Evolutionary conservation across 2,888 invertebrate genomes (phyloP).

Genomic region (Nephrotoma appendiculata): DNA sequence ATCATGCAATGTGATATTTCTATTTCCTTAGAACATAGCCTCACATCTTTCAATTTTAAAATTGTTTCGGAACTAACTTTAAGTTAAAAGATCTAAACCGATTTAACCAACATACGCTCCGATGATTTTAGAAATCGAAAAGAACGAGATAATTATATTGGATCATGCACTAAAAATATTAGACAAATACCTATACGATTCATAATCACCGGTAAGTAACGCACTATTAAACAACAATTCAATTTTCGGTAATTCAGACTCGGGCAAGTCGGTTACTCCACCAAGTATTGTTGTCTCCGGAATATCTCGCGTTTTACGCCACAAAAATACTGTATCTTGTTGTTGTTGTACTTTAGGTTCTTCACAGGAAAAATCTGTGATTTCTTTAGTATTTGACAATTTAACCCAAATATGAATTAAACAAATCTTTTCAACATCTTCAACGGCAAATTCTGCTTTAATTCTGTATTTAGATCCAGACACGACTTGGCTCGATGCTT

Average conservation of each 20-base stretch:
- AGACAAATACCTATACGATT: not conserved
- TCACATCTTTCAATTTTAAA: too few relatives aligned
- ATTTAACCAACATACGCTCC: too few relatives aligned
- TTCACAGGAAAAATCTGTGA: not conserved
- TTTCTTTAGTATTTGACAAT: not conserved
- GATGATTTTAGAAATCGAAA: too few relatives aligned
- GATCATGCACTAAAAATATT: not conserved
- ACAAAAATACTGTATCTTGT: not conserved
- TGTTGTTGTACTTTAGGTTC: not conserved
- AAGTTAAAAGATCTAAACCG: too few relatives aligned
- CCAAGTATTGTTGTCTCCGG: not conserved
- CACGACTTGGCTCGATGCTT: conserved; percentile 36
- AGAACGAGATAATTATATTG: too few relatives aligned
- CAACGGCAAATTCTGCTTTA: conserved; percentile 32
- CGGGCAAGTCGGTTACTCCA: not conserved
- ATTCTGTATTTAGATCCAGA: conserved; percentile 39
- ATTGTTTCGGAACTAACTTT: too few relatives aligned
- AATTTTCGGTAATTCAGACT: not conserved
- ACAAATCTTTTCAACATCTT: conserved; percentile 13
- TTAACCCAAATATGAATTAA: not conserved
- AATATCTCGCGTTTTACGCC: not conserved
- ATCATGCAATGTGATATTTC: too few relatives aligned
- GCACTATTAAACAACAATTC: not conserved
- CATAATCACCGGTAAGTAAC: not conserved
- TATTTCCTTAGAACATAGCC: too few relatives aligned